Conservation (phyloP, 2,113 vertebrate genomes). For the Rhinolophus sinicus region DNA sequence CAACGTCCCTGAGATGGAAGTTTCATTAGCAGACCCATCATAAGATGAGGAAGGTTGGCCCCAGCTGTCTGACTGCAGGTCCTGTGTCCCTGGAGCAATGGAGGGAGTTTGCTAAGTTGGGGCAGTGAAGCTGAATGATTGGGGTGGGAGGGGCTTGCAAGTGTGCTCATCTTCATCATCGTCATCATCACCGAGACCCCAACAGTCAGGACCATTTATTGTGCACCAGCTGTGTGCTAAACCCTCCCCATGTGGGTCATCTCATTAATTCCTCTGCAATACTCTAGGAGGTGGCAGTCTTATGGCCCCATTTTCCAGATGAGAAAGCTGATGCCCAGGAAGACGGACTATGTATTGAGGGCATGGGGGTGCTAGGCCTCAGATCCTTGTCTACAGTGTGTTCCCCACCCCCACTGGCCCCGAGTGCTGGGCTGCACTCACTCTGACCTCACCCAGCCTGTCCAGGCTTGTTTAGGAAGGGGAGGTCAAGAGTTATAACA, state of each 20-base stretch:
- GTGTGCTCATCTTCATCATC: fast-evolving
- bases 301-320: background rate
- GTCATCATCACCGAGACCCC: fast-evolving
- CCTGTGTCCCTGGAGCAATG: fast-evolving
- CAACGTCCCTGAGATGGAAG: fast-evolving
- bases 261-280: background rate
- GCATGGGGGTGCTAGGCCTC: background rate
- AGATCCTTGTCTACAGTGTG: fast-evolving
- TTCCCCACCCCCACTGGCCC: background rate
- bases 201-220: background rate
- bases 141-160: too few relatives aligned
- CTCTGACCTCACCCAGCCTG: background rate
- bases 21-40: background rate
- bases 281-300: background rate
- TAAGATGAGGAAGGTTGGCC: fast-evolving
- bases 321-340: background rate
- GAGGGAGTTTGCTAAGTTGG: fast-evolving
- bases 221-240: fast-evolving
- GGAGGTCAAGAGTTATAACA: too few relatives aligned
- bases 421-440: background rate
- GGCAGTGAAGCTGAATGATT: background rate
- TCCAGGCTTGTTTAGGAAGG: too few relatives aligned
- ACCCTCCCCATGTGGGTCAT: background rate
- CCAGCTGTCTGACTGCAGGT: background rate
- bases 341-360: background rate